Percentiles rank a stretch among this genome's conserved stretches.
Conservation (phyloP, 2,797 vertebrate genomes). For the Odontamblyopus rebecca region DNA sequence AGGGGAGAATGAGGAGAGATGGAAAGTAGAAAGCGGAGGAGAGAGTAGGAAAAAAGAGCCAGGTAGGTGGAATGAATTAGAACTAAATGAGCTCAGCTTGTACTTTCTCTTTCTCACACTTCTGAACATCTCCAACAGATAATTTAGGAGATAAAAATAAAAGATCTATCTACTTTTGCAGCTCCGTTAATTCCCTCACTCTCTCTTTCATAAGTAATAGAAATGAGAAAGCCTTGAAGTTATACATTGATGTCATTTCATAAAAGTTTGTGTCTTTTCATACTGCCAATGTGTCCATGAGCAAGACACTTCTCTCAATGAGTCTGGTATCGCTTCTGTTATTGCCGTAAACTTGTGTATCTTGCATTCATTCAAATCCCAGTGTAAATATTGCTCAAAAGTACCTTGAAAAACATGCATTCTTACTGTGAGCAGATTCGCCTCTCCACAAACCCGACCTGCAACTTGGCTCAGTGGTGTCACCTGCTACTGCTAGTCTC, state of each 20-base stretch:
- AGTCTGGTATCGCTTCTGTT: too few relatives aligned
- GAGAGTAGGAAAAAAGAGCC: slow-evolving; percentile 7
- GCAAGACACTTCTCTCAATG: background rate
- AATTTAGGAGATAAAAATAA: background rate
- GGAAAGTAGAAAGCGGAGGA: background rate
- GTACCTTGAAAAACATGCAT: too few relatives aligned
- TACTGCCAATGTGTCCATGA: background rate
- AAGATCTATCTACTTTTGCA: too few relatives aligned
- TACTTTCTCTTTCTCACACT: background rate
- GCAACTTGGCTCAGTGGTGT: too few relatives aligned
- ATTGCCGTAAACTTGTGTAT: too few relatives aligned
- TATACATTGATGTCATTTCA: background rate
- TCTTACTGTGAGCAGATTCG: too few relatives aligned
- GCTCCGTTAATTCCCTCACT: background rate
- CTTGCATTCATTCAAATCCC: too few relatives aligned
- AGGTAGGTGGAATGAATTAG: background rate
- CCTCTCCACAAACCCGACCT: too few relatives aligned
- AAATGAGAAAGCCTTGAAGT: background rate
- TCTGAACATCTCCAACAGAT: background rate
- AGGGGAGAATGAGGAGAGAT: too few relatives aligned
- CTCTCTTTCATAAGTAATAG: background rate
- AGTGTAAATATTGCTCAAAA: too few relatives aligned
- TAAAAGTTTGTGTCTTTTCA: background rate
- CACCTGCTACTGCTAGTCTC: too few relatives aligned
- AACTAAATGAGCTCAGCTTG: background rate